phyloP scores from a whole-genome alignment of 2,888 invertebrate genomes.

The Drosophila nigricruria region DNA sequence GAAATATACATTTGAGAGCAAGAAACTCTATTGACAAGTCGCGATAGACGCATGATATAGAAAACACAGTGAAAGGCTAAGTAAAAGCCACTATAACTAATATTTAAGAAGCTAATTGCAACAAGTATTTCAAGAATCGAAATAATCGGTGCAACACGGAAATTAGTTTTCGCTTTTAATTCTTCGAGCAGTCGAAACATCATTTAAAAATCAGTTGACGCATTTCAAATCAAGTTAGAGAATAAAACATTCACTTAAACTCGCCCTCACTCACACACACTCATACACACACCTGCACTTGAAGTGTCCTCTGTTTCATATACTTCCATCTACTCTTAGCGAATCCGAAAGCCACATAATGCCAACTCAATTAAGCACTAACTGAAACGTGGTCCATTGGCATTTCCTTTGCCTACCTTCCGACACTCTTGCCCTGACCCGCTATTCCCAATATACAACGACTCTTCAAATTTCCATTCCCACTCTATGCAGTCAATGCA shows the following conservation, averaged over 20 bases:
- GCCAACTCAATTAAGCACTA: constrained; percentile 76
- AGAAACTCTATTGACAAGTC: no score
- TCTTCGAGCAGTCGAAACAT: constrained; percentile 5
- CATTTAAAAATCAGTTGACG: constrained; percentile 33
- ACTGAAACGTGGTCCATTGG: constrained; percentile 60
- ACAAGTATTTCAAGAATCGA: background rate
- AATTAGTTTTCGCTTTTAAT: constrained; percentile 3
- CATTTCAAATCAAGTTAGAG: constrained; percentile 45
- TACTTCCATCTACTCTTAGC: constrained; percentile 32
- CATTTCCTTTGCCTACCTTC: constrained; percentile 36
- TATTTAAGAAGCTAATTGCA: background rate
- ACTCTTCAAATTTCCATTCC: constrained; percentile 60
- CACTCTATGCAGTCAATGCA: constrained; percentile 51
- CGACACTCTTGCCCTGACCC: background rate
- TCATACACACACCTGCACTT: background rate
- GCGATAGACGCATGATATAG: no score
- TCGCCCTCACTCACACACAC: background rate
- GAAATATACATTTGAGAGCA: no score
- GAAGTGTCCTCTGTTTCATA: constrained; percentile 21
- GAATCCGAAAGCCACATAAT: constrained; percentile 61
- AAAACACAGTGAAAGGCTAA: no score
- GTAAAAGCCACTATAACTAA: no score
- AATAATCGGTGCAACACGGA: background rate
- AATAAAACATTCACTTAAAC: background rate
- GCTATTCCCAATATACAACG: background rate